Percentiles rank a stretch among this genome's conserved stretches.
Conservation (phyloP, 2,888 invertebrate genomes). For the Chamaedrilus cognettii region DNA sequence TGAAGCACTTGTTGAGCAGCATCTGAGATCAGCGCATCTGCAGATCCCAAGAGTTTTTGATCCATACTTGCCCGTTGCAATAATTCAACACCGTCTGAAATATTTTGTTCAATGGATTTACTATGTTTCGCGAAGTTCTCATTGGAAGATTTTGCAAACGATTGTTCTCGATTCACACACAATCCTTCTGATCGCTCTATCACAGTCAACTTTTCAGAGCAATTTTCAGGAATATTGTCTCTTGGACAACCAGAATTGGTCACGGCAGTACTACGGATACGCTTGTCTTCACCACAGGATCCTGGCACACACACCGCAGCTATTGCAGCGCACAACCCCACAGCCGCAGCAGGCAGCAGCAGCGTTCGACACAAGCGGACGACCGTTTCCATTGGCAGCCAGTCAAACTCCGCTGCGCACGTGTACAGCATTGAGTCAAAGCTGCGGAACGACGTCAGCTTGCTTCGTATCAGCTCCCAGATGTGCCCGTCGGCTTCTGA, state of each 20-base stretch:
- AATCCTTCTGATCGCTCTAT: not conserved
- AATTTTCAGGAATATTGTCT: not conserved
- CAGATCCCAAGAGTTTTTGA: too few species aligned
- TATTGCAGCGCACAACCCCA: not conserved
- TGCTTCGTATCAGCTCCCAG: constrained; percentile 72
- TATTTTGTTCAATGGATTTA: too few species aligned
- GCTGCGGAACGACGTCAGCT: constrained; percentile 70
- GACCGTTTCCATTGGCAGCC: constrained; percentile 58
- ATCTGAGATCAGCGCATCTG: too few species aligned
- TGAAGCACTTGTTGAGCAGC: not conserved
- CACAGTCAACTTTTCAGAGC: not conserved
- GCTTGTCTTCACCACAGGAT: too few species aligned
- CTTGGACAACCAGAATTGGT: not conserved
- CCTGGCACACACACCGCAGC: not conserved
- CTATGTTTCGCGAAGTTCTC: too few species aligned
- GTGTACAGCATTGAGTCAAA: constrained; percentile 80
- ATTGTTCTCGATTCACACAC: too few species aligned
- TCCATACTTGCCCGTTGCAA: too few species aligned
- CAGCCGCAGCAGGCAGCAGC: not conserved
- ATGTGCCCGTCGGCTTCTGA: constrained; percentile 64
- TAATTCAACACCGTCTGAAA: too few species aligned
- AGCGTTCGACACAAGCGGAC: not conserved
- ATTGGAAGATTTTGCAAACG: too few species aligned
- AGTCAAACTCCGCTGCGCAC: constrained; percentile 77
- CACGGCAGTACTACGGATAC: too few species aligned